Base-by-base conservation (phyloP, 2,888 invertebrate species). In the Merodon equestris region DNA sequence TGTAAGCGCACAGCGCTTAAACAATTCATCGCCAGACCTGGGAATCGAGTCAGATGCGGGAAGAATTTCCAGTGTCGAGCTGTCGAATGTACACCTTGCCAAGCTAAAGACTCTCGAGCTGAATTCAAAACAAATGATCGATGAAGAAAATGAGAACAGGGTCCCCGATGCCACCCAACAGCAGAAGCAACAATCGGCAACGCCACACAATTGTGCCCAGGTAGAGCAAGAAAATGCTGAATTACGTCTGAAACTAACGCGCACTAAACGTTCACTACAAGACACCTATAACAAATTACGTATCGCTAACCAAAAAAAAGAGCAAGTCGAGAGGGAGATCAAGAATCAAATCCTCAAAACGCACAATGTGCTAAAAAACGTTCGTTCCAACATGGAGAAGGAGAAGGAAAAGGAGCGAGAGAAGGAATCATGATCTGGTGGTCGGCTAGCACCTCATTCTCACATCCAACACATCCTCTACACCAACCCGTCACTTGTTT, bases 31-130 rank as follows among this genome's bases (percentile, higher is more conserved):
- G 0, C 96, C 96, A 0, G 96, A 96, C 89, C 91, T 96, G 84
- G 96, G 96, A n/a, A 96, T 96, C 81, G 96, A 96, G 86, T 96
- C 96, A 84, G 96, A 96, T 86, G 91, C 91, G 42, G 92, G 83
- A 91, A 93, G 75, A 91, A 93, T 86, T 85, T 93, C 83, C 91
- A 94, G 89, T 75, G 86, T 85, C 1, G 88, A 88, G 44, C 61
- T 86, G 1, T 83, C 85, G 1, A 85, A 82, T 56, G 83, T 84
- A 7, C 85, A 87, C 57, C 84, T 89, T 53, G 87, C 90, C 0
- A 47, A 82, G 57, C 83, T 90, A 15, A 90, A 89, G 82, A 88
- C 90, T 0, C 86, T 90, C n/a, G 89, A 90, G 83, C 82, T 90
- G 57, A 10, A 86, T 87, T 64, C 63, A 45, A 64, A 68, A 44